Percentiles rank a stretch among this genome's conserved stretches.
Evolutionary conservation across 2,888 invertebrate species (phyloP).

Genomic region (Pachycephus smyrnensis): DNA sequence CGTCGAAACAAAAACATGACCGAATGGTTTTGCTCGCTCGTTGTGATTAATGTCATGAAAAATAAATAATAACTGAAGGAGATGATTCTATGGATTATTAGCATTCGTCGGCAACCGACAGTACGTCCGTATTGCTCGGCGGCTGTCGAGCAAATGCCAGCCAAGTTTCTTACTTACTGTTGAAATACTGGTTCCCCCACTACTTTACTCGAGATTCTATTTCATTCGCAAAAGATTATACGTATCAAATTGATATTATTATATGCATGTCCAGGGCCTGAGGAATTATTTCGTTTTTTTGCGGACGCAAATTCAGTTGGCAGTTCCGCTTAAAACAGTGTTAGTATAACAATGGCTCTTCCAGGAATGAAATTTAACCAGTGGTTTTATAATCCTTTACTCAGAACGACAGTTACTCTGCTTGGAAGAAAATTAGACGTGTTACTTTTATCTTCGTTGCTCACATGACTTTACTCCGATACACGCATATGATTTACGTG

Average conservation of each 20-base stretch:
- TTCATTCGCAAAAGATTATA: background rate
- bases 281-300: background rate
- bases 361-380: background rate
- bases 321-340: background rate
- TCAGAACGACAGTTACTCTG: background rate
- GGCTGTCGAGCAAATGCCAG: background rate
- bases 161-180: background rate
- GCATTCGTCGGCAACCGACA: background rate
- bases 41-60: background rate
- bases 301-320: background rate
- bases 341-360: background rate
- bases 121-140: background rate
- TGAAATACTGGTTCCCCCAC: background rate
- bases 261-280: background rate
- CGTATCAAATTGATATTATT: background rate
- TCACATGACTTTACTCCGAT: background rate
- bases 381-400: background rate
- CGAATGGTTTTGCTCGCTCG: background rate
- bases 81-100: background rate
- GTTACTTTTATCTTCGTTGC: background rate
- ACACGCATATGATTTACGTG: background rate
- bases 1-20: too few relatives aligned
- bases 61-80: background rate
- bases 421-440: background rate
- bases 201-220: background rate